phyloP scores from a whole-genome alignment of 2,797 vertebrate genomes.

The Lacerta bilineata region DNA sequence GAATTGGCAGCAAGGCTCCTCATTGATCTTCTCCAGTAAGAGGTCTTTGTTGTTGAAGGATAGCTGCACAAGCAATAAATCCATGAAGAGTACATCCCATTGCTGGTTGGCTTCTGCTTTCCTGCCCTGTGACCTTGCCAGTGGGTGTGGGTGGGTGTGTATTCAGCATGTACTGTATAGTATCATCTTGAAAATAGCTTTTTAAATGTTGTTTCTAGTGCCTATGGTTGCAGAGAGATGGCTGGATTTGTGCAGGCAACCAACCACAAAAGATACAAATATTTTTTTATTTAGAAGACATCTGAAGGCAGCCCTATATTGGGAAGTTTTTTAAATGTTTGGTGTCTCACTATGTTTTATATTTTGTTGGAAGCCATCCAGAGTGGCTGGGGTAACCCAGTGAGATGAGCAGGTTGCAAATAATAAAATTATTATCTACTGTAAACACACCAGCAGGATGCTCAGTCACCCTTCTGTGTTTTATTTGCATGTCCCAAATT shows the following conservation, averaged over 20 bases:
- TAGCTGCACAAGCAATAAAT: background rate
- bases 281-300: too few species aligned
- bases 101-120: background rate
- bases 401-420: too few species aligned
- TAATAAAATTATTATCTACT: too few species aligned
- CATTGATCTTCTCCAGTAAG: background rate
- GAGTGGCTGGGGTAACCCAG: too few species aligned
- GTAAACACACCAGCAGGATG: too few species aligned
- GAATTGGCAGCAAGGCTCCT: background rate
- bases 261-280: background rate
- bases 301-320: too few species aligned
- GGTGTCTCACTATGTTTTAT: too few species aligned
- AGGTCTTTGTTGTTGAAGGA: background rate
- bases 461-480: too few species aligned
- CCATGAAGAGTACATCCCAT: fast-evolving
- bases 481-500: background rate
- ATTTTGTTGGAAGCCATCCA: too few species aligned
- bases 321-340: too few species aligned
- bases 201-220: background rate
- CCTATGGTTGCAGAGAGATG: fast-evolving
- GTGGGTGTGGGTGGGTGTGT: too few species aligned
- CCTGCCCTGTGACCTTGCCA: background rate
- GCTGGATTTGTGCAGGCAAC: background rate
- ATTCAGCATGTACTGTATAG: background rate
- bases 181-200: background rate